These are phyloP conservation scores for Sitobion miscanthi DNA, from an alignment of 1,140 invertebrate species.

Conservation along the genomic window DNA sequence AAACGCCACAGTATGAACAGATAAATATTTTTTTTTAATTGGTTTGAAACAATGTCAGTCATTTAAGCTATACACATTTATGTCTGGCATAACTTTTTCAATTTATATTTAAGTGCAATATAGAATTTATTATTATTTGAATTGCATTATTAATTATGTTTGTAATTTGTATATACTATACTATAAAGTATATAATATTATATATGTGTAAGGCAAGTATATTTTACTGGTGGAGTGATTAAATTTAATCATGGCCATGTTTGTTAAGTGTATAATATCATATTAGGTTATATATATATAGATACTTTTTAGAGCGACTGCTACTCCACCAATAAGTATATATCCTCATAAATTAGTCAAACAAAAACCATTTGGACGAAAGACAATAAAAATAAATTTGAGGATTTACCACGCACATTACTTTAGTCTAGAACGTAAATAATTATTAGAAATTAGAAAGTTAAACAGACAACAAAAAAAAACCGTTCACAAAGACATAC, in stretches of 20 bases:
- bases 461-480: neutral
- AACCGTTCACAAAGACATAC: neutral
- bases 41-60: neutral
- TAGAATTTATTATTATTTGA: constrained; percentile 14
- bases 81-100: neutral
- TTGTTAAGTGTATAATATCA: constrained; percentile 17
- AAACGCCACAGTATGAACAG: neutral
- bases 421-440: neutral
- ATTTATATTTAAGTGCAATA: neutral
- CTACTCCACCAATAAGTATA: neutral
- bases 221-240: neutral
- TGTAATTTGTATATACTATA: neutral
- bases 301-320: neutral
- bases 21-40: neutral
- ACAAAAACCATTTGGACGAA: constrained; percentile 7
- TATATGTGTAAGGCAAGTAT: neutral
- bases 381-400: constrained; percentile 14
- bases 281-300: neutral
- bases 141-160: neutral
- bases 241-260: constrained; percentile 16
- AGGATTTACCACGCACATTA: neutral
- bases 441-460: neutral
- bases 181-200: neutral
- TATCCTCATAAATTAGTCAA: neutral
- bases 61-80: neutral